phyloP scores from a whole-genome alignment of 2,113 vertebrate species.

The Syngnathoides biaculeatus region DNA sequence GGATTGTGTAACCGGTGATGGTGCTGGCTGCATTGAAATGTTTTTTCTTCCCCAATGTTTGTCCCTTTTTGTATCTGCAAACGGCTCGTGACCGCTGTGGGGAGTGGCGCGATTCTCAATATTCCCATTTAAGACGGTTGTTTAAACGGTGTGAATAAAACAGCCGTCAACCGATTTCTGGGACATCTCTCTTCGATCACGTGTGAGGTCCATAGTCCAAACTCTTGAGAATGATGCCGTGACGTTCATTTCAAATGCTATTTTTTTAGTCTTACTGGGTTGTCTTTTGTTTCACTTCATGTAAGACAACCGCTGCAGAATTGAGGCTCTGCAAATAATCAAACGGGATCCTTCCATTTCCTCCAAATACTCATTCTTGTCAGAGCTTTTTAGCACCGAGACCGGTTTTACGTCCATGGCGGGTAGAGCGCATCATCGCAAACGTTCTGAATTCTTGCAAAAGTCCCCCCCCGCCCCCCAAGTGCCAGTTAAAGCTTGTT shows the following conservation, averaged over 20 bases:
- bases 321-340: background rate
- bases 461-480: too few species aligned
- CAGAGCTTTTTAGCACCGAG: background rate
- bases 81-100: too few species aligned
- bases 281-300: background rate
- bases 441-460: too few species aligned
- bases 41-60: background rate
- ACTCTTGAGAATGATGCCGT: too few species aligned
- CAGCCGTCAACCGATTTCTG: background rate
- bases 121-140: background rate
- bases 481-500: background rate
- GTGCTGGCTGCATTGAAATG: too few species aligned
- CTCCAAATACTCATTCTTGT: background rate
- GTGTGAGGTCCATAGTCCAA: too few species aligned
- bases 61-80: too few species aligned
- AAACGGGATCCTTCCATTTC: background rate
- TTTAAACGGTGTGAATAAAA: background rate
- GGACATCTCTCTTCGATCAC: too few species aligned
- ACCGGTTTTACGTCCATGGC: background rate
- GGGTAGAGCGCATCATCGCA: background rate
- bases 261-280: background rate
- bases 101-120: background rate
- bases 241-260: too few species aligned
- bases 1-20: background rate
- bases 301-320: background rate